Evolutionary conservation across 2,888 invertebrate genomes (phyloP), one percentile per base, ranked within the genome.

Genomic region (Cheilosia grossa): DNA sequence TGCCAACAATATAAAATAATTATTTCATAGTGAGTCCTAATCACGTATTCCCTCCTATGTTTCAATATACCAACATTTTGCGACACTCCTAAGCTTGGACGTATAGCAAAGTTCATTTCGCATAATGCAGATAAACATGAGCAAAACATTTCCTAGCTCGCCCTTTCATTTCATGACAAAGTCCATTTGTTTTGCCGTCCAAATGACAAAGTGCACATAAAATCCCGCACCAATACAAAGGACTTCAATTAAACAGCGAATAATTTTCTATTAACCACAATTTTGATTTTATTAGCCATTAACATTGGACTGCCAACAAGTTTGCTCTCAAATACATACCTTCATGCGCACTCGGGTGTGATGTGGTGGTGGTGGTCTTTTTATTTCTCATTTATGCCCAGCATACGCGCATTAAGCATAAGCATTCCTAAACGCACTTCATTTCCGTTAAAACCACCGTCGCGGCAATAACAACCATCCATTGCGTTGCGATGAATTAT

Each of bases 251-350:
- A 85, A 85, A 77, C 56, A 72, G 75, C 59, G 72, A 75, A 85
- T 85, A 81, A 75, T 81, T 80, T 85, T 81, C 83, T 70, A 70
- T 85, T 75, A 64, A 85, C 83, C 79, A 75, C 75, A 79, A 75
- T 85, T 85, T 75, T 80, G 83, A 85, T 85, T 85, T 80, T 80
- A 80, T 85, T 75, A 80, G 74, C 54, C 80, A 47, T 79, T 75
- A 59, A 64, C 59, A 75, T 80, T 80, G 61, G 75, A 66, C 66
- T 59, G 5, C 66, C 66, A 73, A 54, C 59, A 67, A 73, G 61
- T 66, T 53, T 37, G 13, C 15, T 2, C 21, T 9, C 17, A 44
- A 1, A 21, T 33, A 21, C 2, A 10, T 13, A 19, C 13, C 15
- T 24, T 13, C 24, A 51, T 15, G 13, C 17, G 15, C 17, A 15